Conservation (phyloP, 2,113 vertebrate species). For the Malurus melanocephalus region DNA sequence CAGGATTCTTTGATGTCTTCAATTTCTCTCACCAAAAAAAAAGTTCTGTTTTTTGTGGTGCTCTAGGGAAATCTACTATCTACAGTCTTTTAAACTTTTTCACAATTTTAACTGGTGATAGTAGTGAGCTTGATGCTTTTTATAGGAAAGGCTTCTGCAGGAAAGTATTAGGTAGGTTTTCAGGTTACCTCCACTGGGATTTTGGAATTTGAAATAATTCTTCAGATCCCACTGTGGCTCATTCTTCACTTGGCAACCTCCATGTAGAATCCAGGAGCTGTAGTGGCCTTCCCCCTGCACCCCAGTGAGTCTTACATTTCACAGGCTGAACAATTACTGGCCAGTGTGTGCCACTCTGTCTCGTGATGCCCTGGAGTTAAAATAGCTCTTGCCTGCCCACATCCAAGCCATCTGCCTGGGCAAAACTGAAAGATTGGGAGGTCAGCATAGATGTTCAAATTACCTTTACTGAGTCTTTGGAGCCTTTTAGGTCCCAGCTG, state of each 20-base stretch:
- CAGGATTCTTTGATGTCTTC: neutral
- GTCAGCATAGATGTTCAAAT: neutral
- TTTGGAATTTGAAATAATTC: neutral
- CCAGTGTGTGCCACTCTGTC: neutral
- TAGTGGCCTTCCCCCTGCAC: neutral
- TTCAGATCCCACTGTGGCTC: neutral
- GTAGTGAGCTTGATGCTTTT: neutral
- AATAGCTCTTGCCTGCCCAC: conserved; percentile 8
- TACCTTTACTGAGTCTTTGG: neutral
- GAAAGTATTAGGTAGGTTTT: neutral
- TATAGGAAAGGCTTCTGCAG: neutral
- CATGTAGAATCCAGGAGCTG: neutral
- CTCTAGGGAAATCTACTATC: neutral
- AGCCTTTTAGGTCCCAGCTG: neutral
- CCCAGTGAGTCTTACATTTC: neutral
- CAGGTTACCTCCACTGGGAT: neutral
- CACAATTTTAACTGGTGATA: neutral
- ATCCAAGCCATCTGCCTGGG: neutral
- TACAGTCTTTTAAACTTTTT: neutral
- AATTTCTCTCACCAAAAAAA: neutral
- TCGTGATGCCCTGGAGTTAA: neutral
- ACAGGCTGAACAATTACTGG: neutral
- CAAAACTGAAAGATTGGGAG: neutral
- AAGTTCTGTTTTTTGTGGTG: neutral
- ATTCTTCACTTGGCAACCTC: neutral